Conservation (phyloP, 2,797 vertebrate species). For the Sphenodon punctatus region DNA sequence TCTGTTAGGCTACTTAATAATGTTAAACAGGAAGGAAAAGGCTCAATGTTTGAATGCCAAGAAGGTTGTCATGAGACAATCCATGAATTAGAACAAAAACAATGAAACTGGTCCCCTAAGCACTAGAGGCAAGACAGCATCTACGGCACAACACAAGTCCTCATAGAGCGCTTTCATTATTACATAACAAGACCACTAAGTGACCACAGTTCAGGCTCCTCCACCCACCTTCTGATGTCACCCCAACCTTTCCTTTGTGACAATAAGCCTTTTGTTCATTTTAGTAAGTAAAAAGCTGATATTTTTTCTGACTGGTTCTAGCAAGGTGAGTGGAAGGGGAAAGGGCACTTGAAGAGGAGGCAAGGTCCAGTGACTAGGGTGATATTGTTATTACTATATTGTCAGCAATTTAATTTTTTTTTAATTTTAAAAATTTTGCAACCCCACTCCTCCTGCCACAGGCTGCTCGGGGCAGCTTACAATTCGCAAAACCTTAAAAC, state of each 20-base stretch:
- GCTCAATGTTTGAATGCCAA: not conserved
- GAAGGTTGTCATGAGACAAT: not conserved
- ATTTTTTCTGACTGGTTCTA: not conserved
- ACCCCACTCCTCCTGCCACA: no score
- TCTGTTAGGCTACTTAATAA: not conserved
- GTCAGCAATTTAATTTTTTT: no score
- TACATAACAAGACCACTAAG: not conserved
- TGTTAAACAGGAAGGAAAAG: not conserved
- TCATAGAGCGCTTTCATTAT: not conserved
- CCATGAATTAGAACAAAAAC: not conserved
- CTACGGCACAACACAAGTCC: not conserved
- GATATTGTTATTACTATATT: no score
- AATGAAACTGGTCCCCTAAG: not conserved
- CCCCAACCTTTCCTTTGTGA: conserved; percentile 9
- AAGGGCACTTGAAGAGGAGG: no score
- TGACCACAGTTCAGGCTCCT: not conserved
- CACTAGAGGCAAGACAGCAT: not conserved
- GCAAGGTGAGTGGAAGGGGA: not conserved
- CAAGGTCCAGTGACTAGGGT: no score
- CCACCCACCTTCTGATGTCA: not conserved
- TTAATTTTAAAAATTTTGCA: no score
- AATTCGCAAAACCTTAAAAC: no score
- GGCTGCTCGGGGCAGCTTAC: no score
- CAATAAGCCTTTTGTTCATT: not conserved
- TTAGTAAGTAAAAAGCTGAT: not conserved